phyloP scores from a whole-genome alignment of 2,888 invertebrate species.

The Bombylius discolor region DNA sequence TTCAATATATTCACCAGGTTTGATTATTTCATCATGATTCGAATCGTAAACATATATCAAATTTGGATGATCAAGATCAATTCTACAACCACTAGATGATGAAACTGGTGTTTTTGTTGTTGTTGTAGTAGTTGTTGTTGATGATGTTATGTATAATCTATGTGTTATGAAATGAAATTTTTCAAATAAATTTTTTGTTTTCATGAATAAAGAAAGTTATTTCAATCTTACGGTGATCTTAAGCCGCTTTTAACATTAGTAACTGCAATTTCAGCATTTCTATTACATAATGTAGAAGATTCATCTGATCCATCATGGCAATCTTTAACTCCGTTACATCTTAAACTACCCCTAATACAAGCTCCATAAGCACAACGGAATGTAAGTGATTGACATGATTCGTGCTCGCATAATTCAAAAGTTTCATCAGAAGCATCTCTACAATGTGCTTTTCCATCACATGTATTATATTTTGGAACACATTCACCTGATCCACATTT shows the following conservation, averaged over 20 bases:
- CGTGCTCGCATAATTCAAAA: conserved; percentile 12
- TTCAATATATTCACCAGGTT: not conserved
- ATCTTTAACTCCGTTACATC: conserved; percentile 18
- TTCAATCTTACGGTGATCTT: too few relatives aligned
- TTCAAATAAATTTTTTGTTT: too few relatives aligned
- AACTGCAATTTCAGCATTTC: too few relatives aligned
- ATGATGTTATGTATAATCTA: too few relatives aligned
- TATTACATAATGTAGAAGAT: conserved; percentile 13
- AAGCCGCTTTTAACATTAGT: too few relatives aligned
- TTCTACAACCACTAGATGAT: not conserved
- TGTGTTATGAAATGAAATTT: too few relatives aligned
- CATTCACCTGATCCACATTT: conserved; percentile 18
- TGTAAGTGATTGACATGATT: conserved; percentile 18
- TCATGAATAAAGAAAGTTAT: too few relatives aligned
- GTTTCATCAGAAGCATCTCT: conserved; percentile 22
- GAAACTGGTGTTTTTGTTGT: not conserved
- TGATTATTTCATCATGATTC: not conserved
- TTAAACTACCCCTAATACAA: conserved; percentile 17
- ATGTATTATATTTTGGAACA: conserved; percentile 13
- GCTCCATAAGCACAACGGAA: conserved; percentile 26
- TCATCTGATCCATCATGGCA: conserved; percentile 27
- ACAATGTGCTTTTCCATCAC: conserved; percentile 34
- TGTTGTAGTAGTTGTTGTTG: not conserved
- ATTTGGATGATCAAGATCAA: not conserved
- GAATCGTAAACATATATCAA: not conserved